phyloP scores from a whole-genome alignment of 2,113 vertebrate genomes.

The Lathamus discolor region DNA sequence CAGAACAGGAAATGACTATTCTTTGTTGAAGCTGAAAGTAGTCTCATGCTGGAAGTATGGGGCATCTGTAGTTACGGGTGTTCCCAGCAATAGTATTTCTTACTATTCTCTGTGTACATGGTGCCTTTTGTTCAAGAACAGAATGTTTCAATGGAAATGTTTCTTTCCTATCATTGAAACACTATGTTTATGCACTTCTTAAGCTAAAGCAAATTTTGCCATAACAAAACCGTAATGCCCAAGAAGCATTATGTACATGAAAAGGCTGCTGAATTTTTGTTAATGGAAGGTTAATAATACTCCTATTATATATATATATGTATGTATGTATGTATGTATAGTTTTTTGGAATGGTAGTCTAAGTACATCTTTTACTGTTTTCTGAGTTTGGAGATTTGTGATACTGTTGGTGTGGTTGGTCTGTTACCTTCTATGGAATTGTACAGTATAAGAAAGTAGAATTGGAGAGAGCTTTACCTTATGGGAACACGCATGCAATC shows the following conservation, averaged over 20 bases:
- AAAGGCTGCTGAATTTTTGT: neutral
- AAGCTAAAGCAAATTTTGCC: neutral
- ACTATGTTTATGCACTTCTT: neutral
- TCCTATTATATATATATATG: neutral
- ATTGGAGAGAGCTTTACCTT: neutral
- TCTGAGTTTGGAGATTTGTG: neutral
- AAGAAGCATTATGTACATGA: neutral
- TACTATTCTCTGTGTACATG: neutral
- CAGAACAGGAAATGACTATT: neutral
- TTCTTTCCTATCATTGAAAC: neutral
- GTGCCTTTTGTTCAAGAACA: neutral
- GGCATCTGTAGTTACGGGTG: neutral
- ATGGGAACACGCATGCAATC: fast-evolving
- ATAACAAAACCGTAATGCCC: neutral
- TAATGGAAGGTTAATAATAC: neutral
- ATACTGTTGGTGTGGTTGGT: neutral
- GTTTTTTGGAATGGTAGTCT: neutral
- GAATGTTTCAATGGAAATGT: neutral
- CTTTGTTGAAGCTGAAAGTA: neutral
- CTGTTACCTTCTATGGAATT: neutral
- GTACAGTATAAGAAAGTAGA: neutral
- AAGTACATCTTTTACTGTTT: neutral
- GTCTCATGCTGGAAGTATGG: neutral
- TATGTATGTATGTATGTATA: neutral
- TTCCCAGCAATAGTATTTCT: neutral